Evolutionary conservation across 2,888 invertebrate species (phyloP).

Genomic region (Alitta virens): DNA sequence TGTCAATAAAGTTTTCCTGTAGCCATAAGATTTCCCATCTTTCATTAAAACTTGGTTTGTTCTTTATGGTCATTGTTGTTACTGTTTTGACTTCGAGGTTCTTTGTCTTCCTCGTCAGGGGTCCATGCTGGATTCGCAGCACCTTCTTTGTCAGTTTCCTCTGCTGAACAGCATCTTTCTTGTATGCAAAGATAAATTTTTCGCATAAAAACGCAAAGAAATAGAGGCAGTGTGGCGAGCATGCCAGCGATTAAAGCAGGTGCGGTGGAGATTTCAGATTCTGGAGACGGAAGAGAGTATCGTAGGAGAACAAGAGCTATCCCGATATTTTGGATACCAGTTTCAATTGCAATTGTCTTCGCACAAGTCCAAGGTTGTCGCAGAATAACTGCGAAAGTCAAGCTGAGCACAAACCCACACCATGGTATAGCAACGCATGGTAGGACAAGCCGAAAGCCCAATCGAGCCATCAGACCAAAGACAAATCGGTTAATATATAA

Average conservation of each 20-base stretch:
- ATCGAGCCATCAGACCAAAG: background rate
- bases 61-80: too few species aligned
- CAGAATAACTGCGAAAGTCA: background rate
- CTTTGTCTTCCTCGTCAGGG: too few species aligned
- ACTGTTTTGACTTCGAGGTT: too few species aligned
- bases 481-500: background rate
- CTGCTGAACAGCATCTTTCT: too few species aligned
- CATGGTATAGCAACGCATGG: background rate
- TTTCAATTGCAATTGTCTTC: background rate
- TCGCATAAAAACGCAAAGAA: background rate
- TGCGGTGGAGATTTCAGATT: background rate
- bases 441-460: background rate
- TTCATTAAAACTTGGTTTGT: too few species aligned
- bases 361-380: background rate
- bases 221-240: slow-evolving; percentile 28
- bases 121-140: too few species aligned
- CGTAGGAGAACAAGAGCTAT: background rate
- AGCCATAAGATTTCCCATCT: too few species aligned
- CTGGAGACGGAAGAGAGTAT: background rate
- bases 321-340: background rate
- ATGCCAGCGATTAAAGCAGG: slow-evolving; percentile 16
- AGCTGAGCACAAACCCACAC: background rate
- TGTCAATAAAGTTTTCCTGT: too few species aligned
- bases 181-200: too few species aligned
- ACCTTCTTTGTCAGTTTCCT: too few species aligned